Evolutionary conservation across 2,888 invertebrate genomes (phyloP).

Genomic region (Chrysolina americana): DNA sequence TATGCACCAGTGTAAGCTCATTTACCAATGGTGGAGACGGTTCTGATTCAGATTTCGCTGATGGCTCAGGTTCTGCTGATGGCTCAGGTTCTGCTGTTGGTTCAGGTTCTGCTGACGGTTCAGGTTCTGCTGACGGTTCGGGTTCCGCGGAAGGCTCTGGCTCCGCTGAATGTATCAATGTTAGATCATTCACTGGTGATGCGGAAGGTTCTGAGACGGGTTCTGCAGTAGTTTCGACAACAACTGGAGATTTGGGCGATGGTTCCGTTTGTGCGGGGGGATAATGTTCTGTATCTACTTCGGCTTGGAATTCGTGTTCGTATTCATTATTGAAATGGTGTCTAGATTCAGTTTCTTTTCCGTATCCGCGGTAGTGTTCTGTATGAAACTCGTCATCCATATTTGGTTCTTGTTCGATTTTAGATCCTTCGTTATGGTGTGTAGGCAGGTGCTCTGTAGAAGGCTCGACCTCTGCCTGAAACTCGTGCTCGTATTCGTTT

Average conservation of each 20-base stretch:
- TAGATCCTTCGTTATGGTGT: conserved; percentile 48
- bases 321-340: conserved; percentile 48
- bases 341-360: conserved; percentile 36
- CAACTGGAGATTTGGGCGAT: conserved; percentile 60
- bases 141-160: conserved; percentile 62
- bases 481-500: conserved; percentile 43
- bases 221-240: conserved; percentile 59
- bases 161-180: conserved; percentile 50
- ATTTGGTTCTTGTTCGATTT: conserved; percentile 53
- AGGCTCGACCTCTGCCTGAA: conserved; percentile 23
- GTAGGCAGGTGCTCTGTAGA: conserved; percentile 38
- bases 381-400: conserved; percentile 29
- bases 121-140: conserved; percentile 61
- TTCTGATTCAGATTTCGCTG: conserved; percentile 47
- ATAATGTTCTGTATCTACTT: conserved; percentile 10
- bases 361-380: not conserved
- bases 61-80: conserved; percentile 27
- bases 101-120: conserved; percentile 55
- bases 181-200: conserved; percentile 35
- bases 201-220: conserved; percentile 54
- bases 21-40: conserved; percentile 46
- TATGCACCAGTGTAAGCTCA: not conserved
- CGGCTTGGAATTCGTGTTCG: conserved; percentile 41
- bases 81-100: conserved; percentile 56
- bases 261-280: conserved; percentile 65